Base-by-base conservation (phyloP, 2,797 vertebrate species). In the Myotis pilosus region DNA sequence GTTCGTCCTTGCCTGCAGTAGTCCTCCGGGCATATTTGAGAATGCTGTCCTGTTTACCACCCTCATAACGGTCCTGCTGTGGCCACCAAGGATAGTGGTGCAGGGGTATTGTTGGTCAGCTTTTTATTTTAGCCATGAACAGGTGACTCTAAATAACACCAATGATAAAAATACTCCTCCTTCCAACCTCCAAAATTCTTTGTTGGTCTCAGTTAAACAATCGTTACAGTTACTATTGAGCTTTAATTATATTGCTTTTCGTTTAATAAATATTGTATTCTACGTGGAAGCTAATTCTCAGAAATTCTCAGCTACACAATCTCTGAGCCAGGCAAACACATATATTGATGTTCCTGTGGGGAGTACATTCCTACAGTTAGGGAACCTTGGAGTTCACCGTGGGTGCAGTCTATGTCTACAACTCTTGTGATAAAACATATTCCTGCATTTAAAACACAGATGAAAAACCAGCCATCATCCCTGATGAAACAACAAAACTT, bases 161-260 rank as follows among this genome's bases (percentile, higher is more conserved):
- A 60, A 1, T 49, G 68, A 96, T 71, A 38, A 78, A 87, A 87
- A 92, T 33, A 38, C 55, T 94, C 75, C 13, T 88, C 57, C 75
- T 87, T 12, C 64, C 3, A 25, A 4, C 4, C 8, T 5, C 6
- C 12, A 0, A 36, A 41, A 55, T 55, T 47, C 20, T 62, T 94
- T 16, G 5, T 75, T 85, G 64, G 44, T 36, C n/a, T 81, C 20
- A 57, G 15, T 76, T 60, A 92, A 87, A 69, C 41, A 78, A 47
- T 23, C 22, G 15, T 53, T 62, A 30, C 62, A 87, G 36, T 74
- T 28, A 36, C 15, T 38, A 17, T 71, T 53, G 88, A 38, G 13
- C 62, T 87, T 87, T 88, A 74, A 83, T 74, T 62, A 11, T 53
- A 36, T 69, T 75, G 51, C 30, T 75, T 90, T 47, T 49, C 15